Base-by-base conservation (phyloP, 2,113 vertebrate species). In the Nestor notabilis region DNA sequence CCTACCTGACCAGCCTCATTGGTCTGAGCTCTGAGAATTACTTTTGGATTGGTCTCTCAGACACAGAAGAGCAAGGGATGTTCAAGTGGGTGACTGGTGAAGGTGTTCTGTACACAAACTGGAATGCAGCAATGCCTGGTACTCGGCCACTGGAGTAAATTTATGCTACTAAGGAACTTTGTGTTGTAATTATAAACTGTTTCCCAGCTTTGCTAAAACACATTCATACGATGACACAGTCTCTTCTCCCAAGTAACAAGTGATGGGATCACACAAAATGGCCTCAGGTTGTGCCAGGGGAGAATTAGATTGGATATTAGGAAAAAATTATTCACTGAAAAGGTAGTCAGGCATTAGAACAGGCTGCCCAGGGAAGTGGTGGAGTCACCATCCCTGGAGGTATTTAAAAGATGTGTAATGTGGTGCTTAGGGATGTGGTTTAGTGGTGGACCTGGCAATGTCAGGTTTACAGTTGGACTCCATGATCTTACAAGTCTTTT, bases 111-210 rank as follows among this genome's bases (percentile, higher is more conserved):
- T 99, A 99, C 94, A 99, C 99, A 41, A 98, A 99, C 97, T 99
- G 99, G 98, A 99, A 99, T 13, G 66, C 97, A 1, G 98, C 98
- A 60, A 99, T 99, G 99, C 99, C 99, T 98, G 99, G 99, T 99
- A 98, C 17, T 92, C 65, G 71, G 8, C 25, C 49, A n/a, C 1
- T 33, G 39, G 10, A 77, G 20, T 63, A 77, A 76, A 50, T 61
- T 56, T 60, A 41, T 33, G 13, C 35, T 65, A 50, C 28, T 60
- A 31, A 61, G 49, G 29, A 78, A 69, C 33, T 23, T 25, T 65
- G 7, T 33, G 9, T 33, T 65, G 15, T 43, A 47, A 65, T 78
- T 89, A 39, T 47, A 44, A 89, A 70, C 8, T 52, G 23, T 47
- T 70, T 89, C 60, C 35, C 33, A 56, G 3, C 23, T 87, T 80